These are phyloP conservation scores for Spodoptera littoralis DNA, from an alignment of 2,888 invertebrate species.

Conservation along the genomic window DNA sequence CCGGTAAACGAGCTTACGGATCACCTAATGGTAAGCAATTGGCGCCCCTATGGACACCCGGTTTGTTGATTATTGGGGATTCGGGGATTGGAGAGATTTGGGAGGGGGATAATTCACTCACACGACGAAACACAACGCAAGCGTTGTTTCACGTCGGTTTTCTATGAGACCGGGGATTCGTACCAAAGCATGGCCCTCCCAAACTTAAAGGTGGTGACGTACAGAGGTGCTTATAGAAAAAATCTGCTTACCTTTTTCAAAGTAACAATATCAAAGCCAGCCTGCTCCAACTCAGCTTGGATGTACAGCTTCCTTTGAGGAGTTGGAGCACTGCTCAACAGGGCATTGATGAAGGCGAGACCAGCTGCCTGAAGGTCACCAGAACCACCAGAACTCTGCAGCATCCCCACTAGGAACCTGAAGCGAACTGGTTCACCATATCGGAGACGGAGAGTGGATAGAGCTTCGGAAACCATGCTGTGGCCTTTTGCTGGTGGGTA, in stretches of 20 bases:
- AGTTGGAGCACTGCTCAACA: constrained; percentile 93
- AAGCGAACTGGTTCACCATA: constrained; percentile 98
- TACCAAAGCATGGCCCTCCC: no score
- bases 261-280: constrained; percentile 91
- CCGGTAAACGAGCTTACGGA: no score
- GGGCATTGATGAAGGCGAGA: constrained; percentile 94
- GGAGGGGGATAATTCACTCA: no score
- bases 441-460: constrained; percentile 95
- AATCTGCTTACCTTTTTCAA: constrained; percentile 86
- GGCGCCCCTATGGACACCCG: no score
- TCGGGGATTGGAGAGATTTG: no score
- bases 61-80: no score
- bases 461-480: constrained; percentile 95
- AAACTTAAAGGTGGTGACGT: no score
- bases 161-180: no score
- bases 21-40: no score
- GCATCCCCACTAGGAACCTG: constrained; percentile 96
- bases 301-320: constrained; percentile 94
- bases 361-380: constrained; percentile 94
- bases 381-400: constrained; percentile 93
- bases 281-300: constrained; percentile 95
- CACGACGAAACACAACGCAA: no score
- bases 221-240: no score
- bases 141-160: no score
- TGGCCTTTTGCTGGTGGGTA: constrained; percentile 93